Conservation (phyloP, 2,888 invertebrate genomes). For the Beris morrisii region DNA sequence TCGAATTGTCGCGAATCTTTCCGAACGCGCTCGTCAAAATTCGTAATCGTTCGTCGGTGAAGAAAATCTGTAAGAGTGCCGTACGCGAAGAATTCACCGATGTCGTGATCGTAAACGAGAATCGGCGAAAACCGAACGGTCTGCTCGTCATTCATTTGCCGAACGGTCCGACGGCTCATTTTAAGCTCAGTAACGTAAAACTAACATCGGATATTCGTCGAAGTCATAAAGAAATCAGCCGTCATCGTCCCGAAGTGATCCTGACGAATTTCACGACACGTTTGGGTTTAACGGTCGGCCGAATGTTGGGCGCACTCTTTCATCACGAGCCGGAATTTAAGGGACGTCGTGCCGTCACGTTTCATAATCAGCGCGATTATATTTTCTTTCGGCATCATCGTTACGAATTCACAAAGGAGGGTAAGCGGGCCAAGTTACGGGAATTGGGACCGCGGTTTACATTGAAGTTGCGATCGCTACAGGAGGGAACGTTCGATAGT, state of each 20-base stretch:
- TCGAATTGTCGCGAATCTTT: slow-evolving; percentile 86
- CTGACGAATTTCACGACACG: slow-evolving; percentile 95
- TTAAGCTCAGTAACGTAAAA: slow-evolving; percentile 89
- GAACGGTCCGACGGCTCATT: slow-evolving; percentile 95
- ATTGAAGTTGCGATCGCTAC: slow-evolving; percentile 84
- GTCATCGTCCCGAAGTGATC: slow-evolving; percentile 92
- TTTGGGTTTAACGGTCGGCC: slow-evolving; percentile 84
- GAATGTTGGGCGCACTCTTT: slow-evolving; percentile 92
- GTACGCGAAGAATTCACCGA: slow-evolving; percentile 80
- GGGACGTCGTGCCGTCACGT: slow-evolving; percentile 91
- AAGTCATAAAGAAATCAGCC: slow-evolving; percentile 77
- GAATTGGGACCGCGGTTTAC: slow-evolving; percentile 99
- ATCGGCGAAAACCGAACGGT: slow-evolving; percentile 89
- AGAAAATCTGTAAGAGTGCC: slow-evolving; percentile 88
- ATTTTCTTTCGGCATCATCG: slow-evolving; percentile 98
- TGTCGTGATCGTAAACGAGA: slow-evolving; percentile 91
- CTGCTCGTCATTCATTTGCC: slow-evolving; percentile 92
- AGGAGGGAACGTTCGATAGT: slow-evolving; percentile 96
- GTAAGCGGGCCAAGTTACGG: slow-evolving; percentile 72
- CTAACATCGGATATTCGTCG: slow-evolving; percentile 83
- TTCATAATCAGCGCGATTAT: slow-evolving; percentile 98
- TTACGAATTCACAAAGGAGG: slow-evolving; percentile 87
- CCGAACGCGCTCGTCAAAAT: slow-evolving; percentile 89
- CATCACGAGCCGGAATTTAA: slow-evolving; percentile 95
- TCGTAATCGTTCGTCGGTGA: slow-evolving; percentile 86